A percentile compares a stretch with the other conserved stretches of the same genome.
phyloP scores from a whole-genome alignment of 2,888 invertebrate species.

The Ryuthela nishihirai region DNA sequence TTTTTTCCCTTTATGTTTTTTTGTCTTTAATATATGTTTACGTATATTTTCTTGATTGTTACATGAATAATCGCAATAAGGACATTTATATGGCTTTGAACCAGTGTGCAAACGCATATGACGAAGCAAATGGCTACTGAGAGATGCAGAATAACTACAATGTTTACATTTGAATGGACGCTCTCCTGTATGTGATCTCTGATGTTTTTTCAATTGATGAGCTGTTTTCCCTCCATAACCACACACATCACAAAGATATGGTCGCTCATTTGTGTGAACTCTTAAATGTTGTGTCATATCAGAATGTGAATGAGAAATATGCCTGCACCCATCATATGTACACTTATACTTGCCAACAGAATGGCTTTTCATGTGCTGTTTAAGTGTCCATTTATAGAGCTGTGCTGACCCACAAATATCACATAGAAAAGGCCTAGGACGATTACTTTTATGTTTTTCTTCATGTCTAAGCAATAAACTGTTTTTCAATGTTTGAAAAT shows the following conservation, averaged over 20 bases:
- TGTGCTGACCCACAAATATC: conserved; percentile 30
- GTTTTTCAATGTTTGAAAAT: conserved; percentile 8
- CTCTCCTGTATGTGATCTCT: conserved; percentile 49
- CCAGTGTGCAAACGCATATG: conserved; percentile 52
- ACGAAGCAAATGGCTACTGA: conserved; percentile 48
- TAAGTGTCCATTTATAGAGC: conserved; percentile 43
- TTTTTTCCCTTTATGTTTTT: conserved; percentile 69
- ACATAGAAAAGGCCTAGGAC: conserved; percentile 18
- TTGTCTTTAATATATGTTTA: conserved; percentile 76
- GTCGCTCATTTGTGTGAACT: conserved; percentile 18
- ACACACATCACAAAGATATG: conserved; percentile 41
- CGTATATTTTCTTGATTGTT: conserved; percentile 73
- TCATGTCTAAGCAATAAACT: conserved; percentile 18
- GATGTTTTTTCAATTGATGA: conserved; percentile 48
- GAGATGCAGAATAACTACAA: conserved; percentile 50
- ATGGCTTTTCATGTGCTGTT: conserved; percentile 42
- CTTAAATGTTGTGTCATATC: conserved; percentile 28
- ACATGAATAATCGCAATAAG: conserved; percentile 63
- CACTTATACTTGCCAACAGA: conserved; percentile 42
- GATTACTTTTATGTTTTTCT: conserved; percentile 9
- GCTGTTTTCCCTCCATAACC: conserved; percentile 45
- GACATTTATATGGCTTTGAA: conserved; percentile 51
- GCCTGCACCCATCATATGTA: conserved; percentile 19
- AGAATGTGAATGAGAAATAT: conserved; percentile 24
- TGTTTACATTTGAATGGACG: conserved; percentile 49